phyloP scores from a whole-genome alignment of 2,888 invertebrate species.

The Stenchaetothrips biformis region DNA sequence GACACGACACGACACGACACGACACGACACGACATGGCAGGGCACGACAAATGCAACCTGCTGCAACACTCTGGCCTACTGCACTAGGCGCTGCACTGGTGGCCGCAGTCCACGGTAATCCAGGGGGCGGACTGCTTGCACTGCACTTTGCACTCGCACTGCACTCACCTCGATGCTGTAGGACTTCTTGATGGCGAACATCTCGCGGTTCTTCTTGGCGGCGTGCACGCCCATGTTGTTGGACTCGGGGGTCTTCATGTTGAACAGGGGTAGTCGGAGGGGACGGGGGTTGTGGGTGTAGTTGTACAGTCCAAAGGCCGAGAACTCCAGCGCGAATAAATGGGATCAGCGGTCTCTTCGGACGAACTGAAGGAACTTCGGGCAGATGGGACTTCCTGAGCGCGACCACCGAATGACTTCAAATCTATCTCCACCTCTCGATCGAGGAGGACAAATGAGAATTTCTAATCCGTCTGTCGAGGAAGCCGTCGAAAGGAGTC shows the following conservation, averaged over 20 bases:
- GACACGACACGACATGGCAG: no score
- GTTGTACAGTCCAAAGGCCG: slow-evolving; percentile 40
- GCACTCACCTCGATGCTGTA: slow-evolving; percentile 92
- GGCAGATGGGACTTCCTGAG: slow-evolving; percentile 26
- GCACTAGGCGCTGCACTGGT: slow-evolving; percentile 28
- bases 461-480: slow-evolving; percentile 25
- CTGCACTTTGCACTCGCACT: not conserved
- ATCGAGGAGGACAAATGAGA: slow-evolving; percentile 33
- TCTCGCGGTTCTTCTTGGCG: slow-evolving; percentile 89
- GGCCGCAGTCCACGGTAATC: slow-evolving; percentile 21
- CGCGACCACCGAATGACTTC: slow-evolving; percentile 31
- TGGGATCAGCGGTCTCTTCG: slow-evolving; percentile 21
- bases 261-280: slow-evolving; percentile 32
- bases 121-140: not conserved
- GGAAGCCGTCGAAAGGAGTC: not conserved
- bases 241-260: slow-evolving; percentile 30
- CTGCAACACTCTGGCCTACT: no score
- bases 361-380: slow-evolving; percentile 24
- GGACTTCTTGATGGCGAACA: slow-evolving; percentile 95
- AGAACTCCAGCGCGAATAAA: slow-evolving; percentile 39
- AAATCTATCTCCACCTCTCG: slow-evolving; percentile 30
- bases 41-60: not conserved
- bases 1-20: no score
- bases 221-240: slow-evolving; percentile 76
- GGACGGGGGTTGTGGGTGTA: slow-evolving; percentile 35